These are phyloP conservation scores for Arion vulgaris DNA, from an alignment of 1,140 invertebrate genomes.

Conservation along the genomic window DNA sequence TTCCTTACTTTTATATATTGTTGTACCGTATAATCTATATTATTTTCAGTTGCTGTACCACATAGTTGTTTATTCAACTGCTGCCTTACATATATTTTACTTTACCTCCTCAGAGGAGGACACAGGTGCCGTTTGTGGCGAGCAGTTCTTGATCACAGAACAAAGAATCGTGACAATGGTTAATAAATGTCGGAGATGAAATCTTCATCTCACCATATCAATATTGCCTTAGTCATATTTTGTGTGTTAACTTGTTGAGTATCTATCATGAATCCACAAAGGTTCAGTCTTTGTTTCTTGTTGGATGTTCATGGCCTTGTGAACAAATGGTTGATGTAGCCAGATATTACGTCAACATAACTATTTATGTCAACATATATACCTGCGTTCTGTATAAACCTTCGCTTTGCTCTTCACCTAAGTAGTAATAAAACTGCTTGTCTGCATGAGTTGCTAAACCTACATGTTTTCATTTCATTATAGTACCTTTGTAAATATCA, in stretches of 20 bases:
- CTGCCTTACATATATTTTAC: constrained; percentile 11
- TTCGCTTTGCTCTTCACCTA: too few species aligned
- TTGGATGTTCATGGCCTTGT: background rate
- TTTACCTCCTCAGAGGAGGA: constrained; percentile 60
- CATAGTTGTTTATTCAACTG: too few species aligned
- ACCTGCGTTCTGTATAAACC: too few species aligned
- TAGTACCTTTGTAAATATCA: too few species aligned
- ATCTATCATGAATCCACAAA: background rate
- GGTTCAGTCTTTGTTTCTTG: background rate
- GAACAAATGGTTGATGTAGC: background rate
- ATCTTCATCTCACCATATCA: background rate
- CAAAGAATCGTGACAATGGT: constrained; percentile 37
- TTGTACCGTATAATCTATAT: too few species aligned
- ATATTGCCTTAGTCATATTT: background rate
- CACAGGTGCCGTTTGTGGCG: constrained; percentile 68
- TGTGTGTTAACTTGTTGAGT: background rate
- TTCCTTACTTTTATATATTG: too few species aligned
- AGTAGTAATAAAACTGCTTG: too few species aligned
- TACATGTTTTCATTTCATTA: too few species aligned
- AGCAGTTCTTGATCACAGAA: constrained; percentile 57
- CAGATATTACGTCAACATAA: background rate
- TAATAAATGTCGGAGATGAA: background rate
- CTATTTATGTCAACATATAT: too few species aligned
- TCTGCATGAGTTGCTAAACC: too few species aligned
- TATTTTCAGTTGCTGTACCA: too few species aligned